A percentile compares a stretch with the other conserved stretches of the same genome.
These are phyloP conservation scores for Anser brachyrhynchus DNA, from an alignment of 2,113 vertebrate genomes.

Conservation along the genomic window DNA sequence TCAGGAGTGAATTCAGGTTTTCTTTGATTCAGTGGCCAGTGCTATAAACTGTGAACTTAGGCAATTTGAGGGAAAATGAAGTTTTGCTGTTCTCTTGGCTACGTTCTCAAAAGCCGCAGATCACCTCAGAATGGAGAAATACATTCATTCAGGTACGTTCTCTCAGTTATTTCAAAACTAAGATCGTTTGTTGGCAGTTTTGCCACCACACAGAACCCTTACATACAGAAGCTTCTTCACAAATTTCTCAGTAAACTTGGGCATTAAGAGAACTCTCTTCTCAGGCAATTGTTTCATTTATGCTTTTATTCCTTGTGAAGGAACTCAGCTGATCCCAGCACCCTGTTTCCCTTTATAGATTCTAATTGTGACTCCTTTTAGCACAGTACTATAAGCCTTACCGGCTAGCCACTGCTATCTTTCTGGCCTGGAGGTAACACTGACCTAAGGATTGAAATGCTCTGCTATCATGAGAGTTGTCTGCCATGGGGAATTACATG, in stretches of 20 bases:
- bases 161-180: background rate
- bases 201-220: background rate
- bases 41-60: background rate
- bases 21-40: background rate
- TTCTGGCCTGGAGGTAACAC: background rate
- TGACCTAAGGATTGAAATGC: background rate
- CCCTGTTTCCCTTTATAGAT: background rate
- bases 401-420: background rate
- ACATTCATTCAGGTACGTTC: background rate
- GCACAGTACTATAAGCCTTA: background rate
- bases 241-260: background rate
- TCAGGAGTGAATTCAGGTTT: background rate
- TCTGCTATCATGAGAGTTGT: background rate
- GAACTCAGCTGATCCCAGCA: background rate
- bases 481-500: fast-evolving
- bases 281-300: background rate
- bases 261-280: background rate
- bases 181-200: background rate
- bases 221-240: background rate
- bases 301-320: background rate
- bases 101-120: background rate
- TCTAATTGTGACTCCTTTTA: background rate
- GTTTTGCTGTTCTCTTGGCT: background rate
- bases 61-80: no score
- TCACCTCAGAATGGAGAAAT: background rate